phyloP scores from a whole-genome alignment of 2,113 vertebrate species.

The Tachuris rubrigastra region DNA sequence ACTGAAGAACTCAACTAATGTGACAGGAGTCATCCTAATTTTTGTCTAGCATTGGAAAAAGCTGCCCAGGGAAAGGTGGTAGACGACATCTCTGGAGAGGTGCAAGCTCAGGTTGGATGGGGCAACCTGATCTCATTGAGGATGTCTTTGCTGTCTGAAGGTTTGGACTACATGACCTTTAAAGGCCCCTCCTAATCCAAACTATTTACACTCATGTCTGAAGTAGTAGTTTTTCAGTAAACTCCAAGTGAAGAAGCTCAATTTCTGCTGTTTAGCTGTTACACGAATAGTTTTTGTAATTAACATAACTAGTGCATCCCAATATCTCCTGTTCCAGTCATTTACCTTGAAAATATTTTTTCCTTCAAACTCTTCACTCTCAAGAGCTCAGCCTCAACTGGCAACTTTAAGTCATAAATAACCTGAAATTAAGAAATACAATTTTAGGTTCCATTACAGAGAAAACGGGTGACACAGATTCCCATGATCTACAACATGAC shows the following conservation, averaged over 20 bases:
- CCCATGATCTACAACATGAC: neutral
- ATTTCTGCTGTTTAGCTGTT: neutral
- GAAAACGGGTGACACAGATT: neutral
- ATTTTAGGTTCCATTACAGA: neutral
- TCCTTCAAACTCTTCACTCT: slow-evolving; percentile 61
- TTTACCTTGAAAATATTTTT: slow-evolving; percentile 63
- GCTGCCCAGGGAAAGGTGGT: neutral
- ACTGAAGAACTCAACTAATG: neutral
- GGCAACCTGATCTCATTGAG: neutral
- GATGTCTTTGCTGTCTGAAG: neutral
- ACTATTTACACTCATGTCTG: neutral
- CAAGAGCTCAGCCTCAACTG: slow-evolving; percentile 67
- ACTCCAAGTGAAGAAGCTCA: neutral
- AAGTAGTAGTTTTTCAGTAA: neutral
- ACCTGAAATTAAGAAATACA: slow-evolving; percentile 64
- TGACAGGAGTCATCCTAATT: rapidly evolving
- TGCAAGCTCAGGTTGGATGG: rapidly evolving
- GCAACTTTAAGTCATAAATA: slow-evolving; percentile 68
- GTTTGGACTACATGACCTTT: neutral
- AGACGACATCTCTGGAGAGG: neutral
- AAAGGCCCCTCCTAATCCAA: neutral
- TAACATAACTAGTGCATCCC: neutral
- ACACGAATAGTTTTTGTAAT: neutral
- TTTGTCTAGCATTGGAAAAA: neutral
- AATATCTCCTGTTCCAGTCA: neutral